Evolutionary conservation across 2,888 invertebrate species (phyloP).

Genomic region (Tetramorium bicarinatum): DNA sequence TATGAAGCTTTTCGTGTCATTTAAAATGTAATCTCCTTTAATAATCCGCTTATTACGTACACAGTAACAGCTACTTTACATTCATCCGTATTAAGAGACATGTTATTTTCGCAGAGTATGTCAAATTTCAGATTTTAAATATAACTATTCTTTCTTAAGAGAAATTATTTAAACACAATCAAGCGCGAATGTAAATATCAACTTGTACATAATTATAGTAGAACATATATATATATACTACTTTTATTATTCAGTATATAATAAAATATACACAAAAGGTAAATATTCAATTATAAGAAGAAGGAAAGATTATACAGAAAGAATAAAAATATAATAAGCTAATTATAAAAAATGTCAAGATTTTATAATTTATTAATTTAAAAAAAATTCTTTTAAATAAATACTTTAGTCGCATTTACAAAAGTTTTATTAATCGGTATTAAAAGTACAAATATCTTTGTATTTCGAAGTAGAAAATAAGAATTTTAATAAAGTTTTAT

Average conservation of each 20-base stretch:
- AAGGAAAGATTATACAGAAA: background rate
- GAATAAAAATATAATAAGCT: background rate
- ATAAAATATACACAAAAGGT: background rate
- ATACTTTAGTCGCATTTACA: background rate
- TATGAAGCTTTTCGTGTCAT: constrained; percentile 13
- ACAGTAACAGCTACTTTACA: constrained; percentile 9
- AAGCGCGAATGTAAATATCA: background rate
- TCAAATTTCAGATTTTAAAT: constrained; percentile 15
- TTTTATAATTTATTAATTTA: background rate
- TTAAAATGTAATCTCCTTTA: constrained; percentile 45
- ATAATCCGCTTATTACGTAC: constrained; percentile 45
- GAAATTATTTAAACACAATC: background rate
- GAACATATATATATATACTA: background rate
- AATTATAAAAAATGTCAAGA: background rate
- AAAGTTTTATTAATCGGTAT: background rate
- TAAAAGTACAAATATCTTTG: constrained; percentile 1
- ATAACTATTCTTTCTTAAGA: background rate
- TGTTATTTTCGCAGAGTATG: background rate
- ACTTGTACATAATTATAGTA: background rate
- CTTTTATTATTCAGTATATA: background rate
- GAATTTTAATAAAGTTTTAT: background rate
- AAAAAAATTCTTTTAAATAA: background rate
- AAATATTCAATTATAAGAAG: background rate
- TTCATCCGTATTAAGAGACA: constrained; percentile 21
- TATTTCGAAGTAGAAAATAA: background rate